A percentile compares a stretch with the other conserved stretches of the same genome.
phyloP scores from a whole-genome alignment of 53 echinoderm and acorn worm species.

The Crossaster papposus region DNA sequence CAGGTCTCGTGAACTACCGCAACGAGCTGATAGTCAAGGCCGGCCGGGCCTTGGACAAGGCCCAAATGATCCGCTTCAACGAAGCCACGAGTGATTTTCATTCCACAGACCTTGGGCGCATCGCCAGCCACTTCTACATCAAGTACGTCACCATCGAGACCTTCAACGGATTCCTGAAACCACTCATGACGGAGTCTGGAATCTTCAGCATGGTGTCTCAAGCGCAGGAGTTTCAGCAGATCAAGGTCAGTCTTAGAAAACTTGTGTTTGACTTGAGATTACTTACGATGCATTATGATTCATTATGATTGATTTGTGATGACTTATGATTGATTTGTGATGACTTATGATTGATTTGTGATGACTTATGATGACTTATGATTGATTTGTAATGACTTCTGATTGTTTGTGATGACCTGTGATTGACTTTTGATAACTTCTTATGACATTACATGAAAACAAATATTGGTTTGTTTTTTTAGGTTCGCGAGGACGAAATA shows the following conservation, averaged over 20 bases:
- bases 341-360: not conserved
- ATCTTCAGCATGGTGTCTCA: slow-evolving; percentile 93
- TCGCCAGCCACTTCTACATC: slow-evolving; percentile 96
- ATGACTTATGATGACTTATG: no score
- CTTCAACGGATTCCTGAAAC: slow-evolving; percentile 80
- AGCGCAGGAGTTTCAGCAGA: slow-evolving; percentile 93
- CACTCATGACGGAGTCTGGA: slow-evolving; percentile 85
- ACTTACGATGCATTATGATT: not conserved
- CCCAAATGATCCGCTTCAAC: slow-evolving; percentile 93
- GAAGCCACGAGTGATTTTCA: slow-evolving; percentile 87
- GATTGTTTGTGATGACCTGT: not conserved
- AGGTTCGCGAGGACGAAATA: slow-evolving; percentile 98
- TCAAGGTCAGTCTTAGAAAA: slow-evolving; percentile 67
- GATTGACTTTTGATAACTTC: not conserved
- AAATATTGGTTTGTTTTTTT: not conserved
- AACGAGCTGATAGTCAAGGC: slow-evolving; percentile 78
- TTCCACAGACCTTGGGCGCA: slow-evolving; percentile 90
- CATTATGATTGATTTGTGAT: not conserved
- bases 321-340: not conserved
- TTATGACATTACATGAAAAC: not conserved
- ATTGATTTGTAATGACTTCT: no score
- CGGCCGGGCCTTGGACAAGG: slow-evolving; percentile 84
- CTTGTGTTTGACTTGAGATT: not conserved
- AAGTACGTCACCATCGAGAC: slow-evolving; percentile 91
- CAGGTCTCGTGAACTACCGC: slow-evolving; percentile 79